Percentiles rank a stretch among this genome's conserved stretches.
Conservation (phyloP, 2,888 invertebrate species). For the Campopleginae sp. region DNA sequence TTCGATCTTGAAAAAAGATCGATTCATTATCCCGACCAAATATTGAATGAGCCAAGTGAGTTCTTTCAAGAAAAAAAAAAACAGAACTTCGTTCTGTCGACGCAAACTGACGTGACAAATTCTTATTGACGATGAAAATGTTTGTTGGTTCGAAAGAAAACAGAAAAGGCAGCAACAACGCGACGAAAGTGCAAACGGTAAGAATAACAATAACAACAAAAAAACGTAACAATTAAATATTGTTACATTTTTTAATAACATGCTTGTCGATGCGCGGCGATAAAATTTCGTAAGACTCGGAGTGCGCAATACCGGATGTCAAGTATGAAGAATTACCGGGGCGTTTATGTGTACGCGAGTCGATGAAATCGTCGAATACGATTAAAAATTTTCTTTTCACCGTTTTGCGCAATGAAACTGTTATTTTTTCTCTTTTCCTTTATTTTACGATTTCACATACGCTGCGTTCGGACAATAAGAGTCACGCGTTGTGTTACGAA, state of each 20-base stretch:
- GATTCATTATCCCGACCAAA: too few species aligned
- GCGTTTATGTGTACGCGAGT: too few species aligned
- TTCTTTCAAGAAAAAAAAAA: too few species aligned
- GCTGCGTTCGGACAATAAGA: slow-evolving; percentile 43
- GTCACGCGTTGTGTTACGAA: not conserved
- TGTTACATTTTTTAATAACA: slow-evolving; percentile 17
- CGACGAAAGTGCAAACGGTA: not conserved
- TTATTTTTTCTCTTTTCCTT: slow-evolving; percentile 10
- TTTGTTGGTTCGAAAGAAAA: not conserved
- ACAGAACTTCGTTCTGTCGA: too few species aligned
- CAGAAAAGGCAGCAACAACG: too few species aligned
- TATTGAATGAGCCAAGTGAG: too few species aligned
- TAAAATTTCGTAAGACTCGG: slow-evolving; percentile 13
- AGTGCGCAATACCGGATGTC: slow-evolving; percentile 32
- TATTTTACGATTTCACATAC: slow-evolving; percentile 35
- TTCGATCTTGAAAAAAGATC: too few species aligned
- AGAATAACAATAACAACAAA: not conserved
- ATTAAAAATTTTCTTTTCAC: slow-evolving; percentile 24
- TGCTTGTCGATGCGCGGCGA: not conserved
- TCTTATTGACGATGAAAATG: not conserved
- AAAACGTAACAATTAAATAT: not conserved
- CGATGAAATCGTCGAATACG: slow-evolving; percentile 26
- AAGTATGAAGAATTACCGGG: not conserved
- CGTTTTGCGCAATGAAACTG: slow-evolving; percentile 6
- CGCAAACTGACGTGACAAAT: too few species aligned